These are phyloP conservation scores for Gymnosoma rotundatum DNA, from an alignment of 2,888 invertebrate species.

Conservation along the genomic window DNA sequence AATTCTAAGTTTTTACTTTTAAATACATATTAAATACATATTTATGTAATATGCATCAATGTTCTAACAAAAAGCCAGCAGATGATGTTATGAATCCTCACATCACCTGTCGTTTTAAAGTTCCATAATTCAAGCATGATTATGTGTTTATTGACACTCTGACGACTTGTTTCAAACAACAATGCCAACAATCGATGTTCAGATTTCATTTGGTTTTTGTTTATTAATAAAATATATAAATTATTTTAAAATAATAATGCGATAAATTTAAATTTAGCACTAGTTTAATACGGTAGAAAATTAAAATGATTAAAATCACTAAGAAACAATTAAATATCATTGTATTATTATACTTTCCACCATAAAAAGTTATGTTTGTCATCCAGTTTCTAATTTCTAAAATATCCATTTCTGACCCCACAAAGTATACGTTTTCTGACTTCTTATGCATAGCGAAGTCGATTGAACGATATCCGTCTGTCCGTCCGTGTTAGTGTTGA, in stretches of 20 bases:
- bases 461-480: too few relatives aligned
- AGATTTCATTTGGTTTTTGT: background rate
- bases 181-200: slow-evolving; percentile 26
- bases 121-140: slow-evolving; percentile 67
- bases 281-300: slow-evolving; percentile 12
- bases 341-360: too few relatives aligned
- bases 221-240: slow-evolving; percentile 31
- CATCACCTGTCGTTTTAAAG: slow-evolving; percentile 39
- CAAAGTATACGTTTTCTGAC: too few relatives aligned
- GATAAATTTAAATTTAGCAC: slow-evolving; percentile 49
- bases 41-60: slow-evolving; percentile 44
- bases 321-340: too few relatives aligned
- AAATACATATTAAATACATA: slow-evolving; percentile 40
- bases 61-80: slow-evolving; percentile 14
- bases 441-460: too few relatives aligned
- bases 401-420: too few relatives aligned
- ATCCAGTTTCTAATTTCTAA: too few relatives aligned
- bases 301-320: background rate
- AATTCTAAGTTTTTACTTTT: slow-evolving; percentile 13
- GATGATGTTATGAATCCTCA: slow-evolving; percentile 21
- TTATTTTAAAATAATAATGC: slow-evolving; percentile 34
- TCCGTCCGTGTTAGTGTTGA: too few relatives aligned
- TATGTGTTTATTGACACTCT: slow-evolving; percentile 59
- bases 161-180: slow-evolving; percentile 40
- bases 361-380: too few relatives aligned